phyloP scores from a whole-genome alignment of 2,888 invertebrate genomes.

The Cephus rjabovi region DNA sequence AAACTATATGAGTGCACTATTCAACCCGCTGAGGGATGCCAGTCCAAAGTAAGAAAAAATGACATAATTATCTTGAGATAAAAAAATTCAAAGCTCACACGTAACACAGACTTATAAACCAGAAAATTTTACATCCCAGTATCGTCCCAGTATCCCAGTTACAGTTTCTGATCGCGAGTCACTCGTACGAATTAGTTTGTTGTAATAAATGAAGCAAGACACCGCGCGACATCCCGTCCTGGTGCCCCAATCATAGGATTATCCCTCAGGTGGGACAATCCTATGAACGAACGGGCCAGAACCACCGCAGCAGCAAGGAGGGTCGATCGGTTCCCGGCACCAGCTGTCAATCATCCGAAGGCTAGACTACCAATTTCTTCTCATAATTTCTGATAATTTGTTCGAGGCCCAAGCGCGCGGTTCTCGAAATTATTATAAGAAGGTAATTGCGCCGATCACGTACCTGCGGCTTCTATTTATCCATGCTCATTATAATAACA shows the following conservation, averaged over 20 bases:
- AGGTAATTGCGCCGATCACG: slow-evolving; percentile 65
- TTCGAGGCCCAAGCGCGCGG: slow-evolving; percentile 48
- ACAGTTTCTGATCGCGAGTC: neutral
- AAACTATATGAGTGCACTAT: neutral
- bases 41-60: neutral
- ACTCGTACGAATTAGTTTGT: neutral
- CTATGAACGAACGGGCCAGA: slow-evolving; percentile 23
- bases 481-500: slow-evolving; percentile 65
- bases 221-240: neutral
- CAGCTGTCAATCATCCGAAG: slow-evolving; percentile 65
- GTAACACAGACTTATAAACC: neutral
- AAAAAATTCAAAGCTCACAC: neutral
- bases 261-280: slow-evolving; percentile 19
- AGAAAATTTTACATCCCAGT: neutral
- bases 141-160: neutral
- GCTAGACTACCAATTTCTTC: slow-evolving; percentile 66
- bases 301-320: slow-evolving; percentile 28
- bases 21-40: neutral
- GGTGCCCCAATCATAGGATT: slow-evolving; percentile 35
- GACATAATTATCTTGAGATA: neutral
- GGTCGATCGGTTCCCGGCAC: slow-evolving; percentile 41
- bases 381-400: slow-evolving; percentile 66
- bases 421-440: slow-evolving; percentile 61
- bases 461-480: slow-evolving; percentile 63
- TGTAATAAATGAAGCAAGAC: neutral